A percentile compares a stretch with the other conserved stretches of the same genome.
Evolutionary conservation across 2,113 vertebrate genomes (phyloP).

Genomic region (Vulpes ferrilata): DNA sequence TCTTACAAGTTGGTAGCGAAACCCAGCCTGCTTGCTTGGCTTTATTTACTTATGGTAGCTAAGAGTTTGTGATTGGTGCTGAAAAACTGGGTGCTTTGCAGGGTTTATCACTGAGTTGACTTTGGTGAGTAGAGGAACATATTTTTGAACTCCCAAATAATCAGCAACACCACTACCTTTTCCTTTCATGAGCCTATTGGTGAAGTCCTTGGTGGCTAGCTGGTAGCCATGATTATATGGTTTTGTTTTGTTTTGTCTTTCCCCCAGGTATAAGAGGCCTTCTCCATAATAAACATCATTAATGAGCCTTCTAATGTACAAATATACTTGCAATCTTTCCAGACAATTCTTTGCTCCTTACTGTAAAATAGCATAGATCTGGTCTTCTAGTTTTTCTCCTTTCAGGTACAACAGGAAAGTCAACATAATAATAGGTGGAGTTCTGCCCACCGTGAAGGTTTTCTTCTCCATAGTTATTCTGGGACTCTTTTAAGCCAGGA

Average conservation of each 20-base stretch:
- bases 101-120: not conserved
- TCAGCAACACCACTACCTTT: accelerated
- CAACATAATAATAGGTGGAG: not conserved
- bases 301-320: not conserved
- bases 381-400: not conserved
- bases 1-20: not conserved
- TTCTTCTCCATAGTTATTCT: not conserved
- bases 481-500: not conserved
- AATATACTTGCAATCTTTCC: not conserved
- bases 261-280: not conserved
- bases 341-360: not conserved
- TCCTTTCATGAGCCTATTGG: not conserved
- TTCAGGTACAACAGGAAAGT: not conserved
- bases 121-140: not conserved
- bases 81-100: not conserved
- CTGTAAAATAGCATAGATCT: not conserved
- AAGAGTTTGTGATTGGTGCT: not conserved
- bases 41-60: not conserved
- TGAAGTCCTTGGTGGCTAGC: not conserved
- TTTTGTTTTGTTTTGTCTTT: not conserved
- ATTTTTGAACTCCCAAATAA: not conserved
- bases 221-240: not conserved
- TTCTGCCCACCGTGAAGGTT: not conserved
- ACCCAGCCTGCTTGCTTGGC: not conserved
- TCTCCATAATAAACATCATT: not conserved